Evolutionary conservation across 2,888 invertebrate genomes (phyloP).

Genomic region (Noctua pronuba): DNA sequence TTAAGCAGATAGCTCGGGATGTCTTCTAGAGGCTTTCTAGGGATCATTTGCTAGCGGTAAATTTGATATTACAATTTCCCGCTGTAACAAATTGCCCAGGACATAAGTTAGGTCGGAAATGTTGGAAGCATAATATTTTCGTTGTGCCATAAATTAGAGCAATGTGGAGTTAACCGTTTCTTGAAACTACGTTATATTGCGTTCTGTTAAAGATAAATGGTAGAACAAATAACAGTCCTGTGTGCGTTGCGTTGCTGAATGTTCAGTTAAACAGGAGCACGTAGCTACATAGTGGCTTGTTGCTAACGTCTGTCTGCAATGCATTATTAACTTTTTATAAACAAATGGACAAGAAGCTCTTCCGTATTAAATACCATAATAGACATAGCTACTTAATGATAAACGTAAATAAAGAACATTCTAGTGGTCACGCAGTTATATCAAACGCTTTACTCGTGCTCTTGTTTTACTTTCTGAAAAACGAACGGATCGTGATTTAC

Average conservation of each 20-base stretch:
- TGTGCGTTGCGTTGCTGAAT: neutral
- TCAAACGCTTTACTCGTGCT: neutral
- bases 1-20: conserved; percentile 52
- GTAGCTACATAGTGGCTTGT: neutral
- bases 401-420: neutral
- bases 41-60: conserved; percentile 45
- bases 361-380: neutral
- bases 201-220: conserved; percentile 44
- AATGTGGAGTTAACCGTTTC: conserved; percentile 33
- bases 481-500: neutral
- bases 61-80: conserved; percentile 61
- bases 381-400: neutral
- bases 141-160: conserved; percentile 24
- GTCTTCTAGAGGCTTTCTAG: conserved; percentile 39
- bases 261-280: neutral
- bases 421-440: neutral
- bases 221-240: conserved; percentile 13
- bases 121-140: conserved; percentile 26
- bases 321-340: neutral
- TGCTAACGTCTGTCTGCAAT: neutral
- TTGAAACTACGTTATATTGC: conserved; percentile 33
- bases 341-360: neutral
- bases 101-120: conserved; percentile 30
- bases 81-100: conserved; percentile 34
- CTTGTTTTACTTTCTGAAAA: neutral